phyloP scores from a whole-genome alignment of 2,888 invertebrate genomes.

The Drosophila mimica region DNA sequence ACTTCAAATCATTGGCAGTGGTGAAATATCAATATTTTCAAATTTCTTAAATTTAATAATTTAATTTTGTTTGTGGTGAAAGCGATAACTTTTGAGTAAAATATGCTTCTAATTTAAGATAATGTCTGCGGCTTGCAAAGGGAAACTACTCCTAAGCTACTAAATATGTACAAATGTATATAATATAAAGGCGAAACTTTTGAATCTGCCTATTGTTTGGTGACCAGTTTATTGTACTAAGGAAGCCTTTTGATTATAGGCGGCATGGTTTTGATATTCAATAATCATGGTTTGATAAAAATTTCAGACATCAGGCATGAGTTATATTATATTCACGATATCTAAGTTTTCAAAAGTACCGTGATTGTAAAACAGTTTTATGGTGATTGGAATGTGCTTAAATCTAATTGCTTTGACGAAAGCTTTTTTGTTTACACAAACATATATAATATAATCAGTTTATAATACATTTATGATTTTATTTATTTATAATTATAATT shows the following conservation, averaged over 20 bases:
- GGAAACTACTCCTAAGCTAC: neutral
- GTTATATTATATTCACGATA: conserved; percentile 18
- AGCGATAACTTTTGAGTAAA: neutral
- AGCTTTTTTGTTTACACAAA: conserved; percentile 4
- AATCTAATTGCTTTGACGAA: neutral
- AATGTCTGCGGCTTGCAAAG: neutral
- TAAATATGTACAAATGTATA: neutral
- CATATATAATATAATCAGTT: conserved; percentile 16
- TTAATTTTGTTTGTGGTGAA: neutral
- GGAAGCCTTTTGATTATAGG: conserved; percentile 40
- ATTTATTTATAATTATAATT: conserved; percentile 29
- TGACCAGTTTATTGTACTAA: conserved; percentile 27
- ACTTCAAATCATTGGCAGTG: neutral
- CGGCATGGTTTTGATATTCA: conserved; percentile 36
- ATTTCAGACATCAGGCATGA: conserved; percentile 21
- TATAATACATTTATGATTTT: conserved; percentile 38
- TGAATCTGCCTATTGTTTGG: conserved; percentile 9
- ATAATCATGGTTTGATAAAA: conserved; percentile 41
- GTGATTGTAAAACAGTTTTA: conserved; percentile 31
- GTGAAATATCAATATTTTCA: neutral
- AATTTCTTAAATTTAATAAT: neutral
- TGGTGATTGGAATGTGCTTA: neutral
- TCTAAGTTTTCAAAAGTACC: conserved; percentile 15
- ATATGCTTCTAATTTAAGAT: neutral
- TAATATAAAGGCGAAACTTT: conserved; percentile 2